Base-by-base conservation (phyloP, 2,888 invertebrate species). In the Sarcophaga rosellei region DNA sequence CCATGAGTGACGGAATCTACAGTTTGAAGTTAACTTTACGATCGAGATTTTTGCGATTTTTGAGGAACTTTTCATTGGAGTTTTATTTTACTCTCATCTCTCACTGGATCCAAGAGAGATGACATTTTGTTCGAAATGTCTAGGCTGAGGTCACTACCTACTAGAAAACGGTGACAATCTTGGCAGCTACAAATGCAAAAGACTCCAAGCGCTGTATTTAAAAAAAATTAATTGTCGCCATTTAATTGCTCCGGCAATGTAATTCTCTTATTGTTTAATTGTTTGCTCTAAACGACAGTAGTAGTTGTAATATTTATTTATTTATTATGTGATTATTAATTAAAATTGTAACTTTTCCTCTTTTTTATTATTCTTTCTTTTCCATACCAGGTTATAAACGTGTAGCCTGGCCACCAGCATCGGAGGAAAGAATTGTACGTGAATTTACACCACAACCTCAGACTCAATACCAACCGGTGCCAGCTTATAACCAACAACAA, bases 321-420 rank as follows among this genome's bases (percentile, higher is more conserved):
- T 53, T 12, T 17, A 53, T 17, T 53, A 15, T 82, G 82, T 72
- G 79, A 76, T 83, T 82, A 86, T 86, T 86, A 86, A 86, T 86
- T 86, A 80, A 85, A 87, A 85, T 72, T 77, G 74, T 74, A 35
- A 35, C 35, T 69, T 79, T 77, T 69, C 65, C 45, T 75, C 20
- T 20, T 72, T 3, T 57, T 2, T 47, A 62, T 44, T 63, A 15
- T 17, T 47, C 15, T 25, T 65, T 68, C 21, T 77, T 65, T 59
- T 6, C 57, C 66, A 61, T 21, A 62, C 53, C 85, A 97, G 97
- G 96, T 93, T 95, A 96, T 90, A 97, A 97, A 94, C 95, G 96
- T 94, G 97, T 97, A 91, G 96, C 97, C 93, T 97, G 97, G 97
- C 97, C 97, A 88, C 97, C 97, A 90, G 95, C 95, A 89, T 94